phyloP scores from a whole-genome alignment of 2,113 vertebrate species.

The Paratilapia polleni region DNA sequence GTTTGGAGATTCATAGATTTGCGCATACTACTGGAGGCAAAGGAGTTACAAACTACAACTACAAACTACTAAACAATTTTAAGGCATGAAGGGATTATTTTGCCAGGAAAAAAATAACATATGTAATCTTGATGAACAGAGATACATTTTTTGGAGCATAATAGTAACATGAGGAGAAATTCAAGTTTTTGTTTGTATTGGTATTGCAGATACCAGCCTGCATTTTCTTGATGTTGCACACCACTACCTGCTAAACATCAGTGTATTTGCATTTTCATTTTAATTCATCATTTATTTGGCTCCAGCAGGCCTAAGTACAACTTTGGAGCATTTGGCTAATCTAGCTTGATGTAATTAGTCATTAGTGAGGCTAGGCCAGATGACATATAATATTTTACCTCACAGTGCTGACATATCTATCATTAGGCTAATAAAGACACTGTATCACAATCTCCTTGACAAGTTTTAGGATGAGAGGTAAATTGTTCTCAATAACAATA shows the following conservation, averaged over 20 bases:
- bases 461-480: too few species aligned
- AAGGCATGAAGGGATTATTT: neutral
- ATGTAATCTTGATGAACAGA: neutral
- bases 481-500: too few species aligned
- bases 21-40: too few species aligned
- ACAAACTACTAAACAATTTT: neutral
- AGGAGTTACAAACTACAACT: neutral
- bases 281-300: neutral
- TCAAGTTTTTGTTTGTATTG: neutral
- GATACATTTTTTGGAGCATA: too few species aligned
- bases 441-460: too few species aligned
- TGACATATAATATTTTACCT: neutral
- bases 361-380: neutral
- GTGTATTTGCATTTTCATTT: neutral
- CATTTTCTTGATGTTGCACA: neutral
- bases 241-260: neutral
- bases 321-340: too few species aligned
- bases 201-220: too few species aligned
- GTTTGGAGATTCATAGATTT: too few species aligned
- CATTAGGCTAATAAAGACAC: neutral
- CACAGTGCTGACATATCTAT: neutral
- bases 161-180: neutral
- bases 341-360: neutral
- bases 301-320: too few species aligned
- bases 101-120: neutral